Evolutionary conservation across 37 sponge, comb jelly and placozoan species (phyloP).

Genomic region (Cliona cf. orientalis): DNA sequence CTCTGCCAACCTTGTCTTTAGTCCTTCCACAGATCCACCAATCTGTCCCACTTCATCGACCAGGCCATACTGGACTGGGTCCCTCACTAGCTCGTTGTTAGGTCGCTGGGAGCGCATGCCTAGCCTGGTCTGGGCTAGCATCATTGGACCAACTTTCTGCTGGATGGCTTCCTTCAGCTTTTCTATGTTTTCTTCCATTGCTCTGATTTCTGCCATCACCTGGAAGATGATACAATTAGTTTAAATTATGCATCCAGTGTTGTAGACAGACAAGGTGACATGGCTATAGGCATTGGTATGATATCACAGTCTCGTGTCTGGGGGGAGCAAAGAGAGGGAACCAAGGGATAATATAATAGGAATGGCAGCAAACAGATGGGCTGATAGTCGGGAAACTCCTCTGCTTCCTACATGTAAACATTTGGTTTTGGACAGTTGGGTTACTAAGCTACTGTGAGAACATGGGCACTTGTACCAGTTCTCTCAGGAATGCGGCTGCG

Average conservation of each 20-base stretch:
- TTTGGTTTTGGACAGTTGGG: no score
- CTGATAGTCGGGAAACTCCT: no score
- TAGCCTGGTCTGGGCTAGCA: slow-evolving; percentile 88
- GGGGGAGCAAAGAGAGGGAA: no score
- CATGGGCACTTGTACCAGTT: no score
- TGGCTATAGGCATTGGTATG: no score
- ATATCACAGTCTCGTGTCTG: no score
- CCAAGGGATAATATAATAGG: no score
- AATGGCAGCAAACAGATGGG: no score
- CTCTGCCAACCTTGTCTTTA: slow-evolving; percentile 65
- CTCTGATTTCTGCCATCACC: slow-evolving; percentile 66
- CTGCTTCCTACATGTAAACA: no score
- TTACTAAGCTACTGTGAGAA: no score
- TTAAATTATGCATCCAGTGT: not conserved
- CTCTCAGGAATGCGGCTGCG: no score
- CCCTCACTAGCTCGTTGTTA: slow-evolving; percentile 89
- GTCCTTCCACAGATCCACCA: slow-evolving; percentile 42
- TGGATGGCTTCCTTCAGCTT: slow-evolving; percentile 64
- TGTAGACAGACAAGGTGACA: not conserved
- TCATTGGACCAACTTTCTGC: slow-evolving; percentile 76
- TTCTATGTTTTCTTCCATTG: slow-evolving; percentile 81
- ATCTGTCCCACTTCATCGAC: slow-evolving; percentile 86
- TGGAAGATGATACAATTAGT: no score
- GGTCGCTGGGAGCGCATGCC: slow-evolving; percentile 74
- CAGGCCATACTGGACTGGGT: slow-evolving; percentile 91